Base-by-base conservation (phyloP, 2,888 invertebrate species). In the Onchidella celtica region DNA sequence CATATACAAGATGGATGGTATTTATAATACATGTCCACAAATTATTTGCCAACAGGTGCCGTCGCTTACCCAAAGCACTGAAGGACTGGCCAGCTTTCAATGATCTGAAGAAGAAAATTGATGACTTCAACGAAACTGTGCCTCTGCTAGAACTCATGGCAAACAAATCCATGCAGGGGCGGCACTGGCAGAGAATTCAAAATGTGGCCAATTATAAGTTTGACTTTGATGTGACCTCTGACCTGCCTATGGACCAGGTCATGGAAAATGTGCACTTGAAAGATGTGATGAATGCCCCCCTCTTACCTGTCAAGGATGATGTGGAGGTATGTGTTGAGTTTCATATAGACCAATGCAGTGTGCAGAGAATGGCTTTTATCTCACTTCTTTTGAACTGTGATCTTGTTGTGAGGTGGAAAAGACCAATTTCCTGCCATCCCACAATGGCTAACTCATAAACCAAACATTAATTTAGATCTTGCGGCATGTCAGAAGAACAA, bases 111-210 rank as follows among this genome's bases (percentile, higher is more conserved):
- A 96, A 95, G 85, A 97, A 97, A 93, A 97, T 98, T 83, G 97
- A 97, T 87, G 97, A 97, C 91, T 97, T 98, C 92, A 97, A 96
- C 91, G 96, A 97, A 92, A 96, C 96, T 11, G 97, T 97, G 90
- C 97, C 97, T 0, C 91, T 98, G 47, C 93, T 97, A 38, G 97
- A 97, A 91, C 90, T 97, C 86, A 97, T 98, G 97, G 96, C 97
- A 3, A 96, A 97, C 90, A 97, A 97, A 91, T 95, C 96, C 0
- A 96, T 97, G 96, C 96, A 96, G 91, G 95, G 96, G 4, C 95
- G 97, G 3, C 97, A 97, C 91, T 97, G 97, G 97, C 94, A 94
- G 77, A 93, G 95, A 86, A 94, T 96, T 87, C 94, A 95, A 6
- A 94, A 93, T 68, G 88, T 95, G 1, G 95, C 95, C 21, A 93